phyloP scores from a whole-genome alignment of 2,797 vertebrate genomes.

The Sebastes diaconus region DNA sequence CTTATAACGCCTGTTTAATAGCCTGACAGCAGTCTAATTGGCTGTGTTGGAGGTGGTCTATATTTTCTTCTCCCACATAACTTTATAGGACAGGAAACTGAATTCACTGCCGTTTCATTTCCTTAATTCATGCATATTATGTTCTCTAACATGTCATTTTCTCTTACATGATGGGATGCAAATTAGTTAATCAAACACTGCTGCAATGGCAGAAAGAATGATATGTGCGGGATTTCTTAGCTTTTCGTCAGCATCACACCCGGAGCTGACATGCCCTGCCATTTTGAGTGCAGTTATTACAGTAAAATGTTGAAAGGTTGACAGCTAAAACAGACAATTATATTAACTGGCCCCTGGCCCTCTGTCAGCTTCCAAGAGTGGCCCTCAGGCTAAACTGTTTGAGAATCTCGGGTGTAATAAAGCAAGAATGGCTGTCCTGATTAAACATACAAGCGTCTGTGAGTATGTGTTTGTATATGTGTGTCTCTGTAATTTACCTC shows the following conservation, averaged over 20 bases:
- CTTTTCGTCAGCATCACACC: slow-evolving; percentile 39
- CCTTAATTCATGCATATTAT: slow-evolving; percentile 11
- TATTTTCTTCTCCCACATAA: neutral
- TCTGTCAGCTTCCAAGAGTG: slow-evolving; percentile 54
- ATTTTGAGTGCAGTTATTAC: slow-evolving; percentile 52
- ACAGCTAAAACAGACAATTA: slow-evolving; percentile 68
- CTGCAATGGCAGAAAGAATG: slow-evolving; percentile 1
- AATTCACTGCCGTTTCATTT: neutral
- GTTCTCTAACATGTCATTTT: slow-evolving; percentile 10
- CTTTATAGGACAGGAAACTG: neutral
- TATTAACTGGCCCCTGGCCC: slow-evolving; percentile 59
- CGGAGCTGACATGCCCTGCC: slow-evolving; percentile 45
- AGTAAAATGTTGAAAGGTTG: slow-evolving; percentile 60
- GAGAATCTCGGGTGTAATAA: slow-evolving; percentile 53
- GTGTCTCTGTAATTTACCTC: slow-evolving; percentile 26
- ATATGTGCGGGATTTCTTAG: slow-evolving; percentile 13
- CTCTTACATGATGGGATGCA: slow-evolving; percentile 1
- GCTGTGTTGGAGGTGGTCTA: neutral
- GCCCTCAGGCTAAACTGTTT: slow-evolving; percentile 49
- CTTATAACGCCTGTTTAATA: no score
- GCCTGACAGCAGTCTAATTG: no score
- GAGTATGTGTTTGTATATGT: slow-evolving; percentile 30
- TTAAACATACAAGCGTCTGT: slow-evolving; percentile 41
- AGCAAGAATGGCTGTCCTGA: slow-evolving; percentile 37
- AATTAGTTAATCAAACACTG: slow-evolving; percentile 32